Percentiles rank a stretch among this genome's conserved stretches.
These are phyloP conservation scores for Propsilocerus akamusi DNA, from an alignment of 1,140 invertebrate species.

Conservation along the genomic window DNA sequence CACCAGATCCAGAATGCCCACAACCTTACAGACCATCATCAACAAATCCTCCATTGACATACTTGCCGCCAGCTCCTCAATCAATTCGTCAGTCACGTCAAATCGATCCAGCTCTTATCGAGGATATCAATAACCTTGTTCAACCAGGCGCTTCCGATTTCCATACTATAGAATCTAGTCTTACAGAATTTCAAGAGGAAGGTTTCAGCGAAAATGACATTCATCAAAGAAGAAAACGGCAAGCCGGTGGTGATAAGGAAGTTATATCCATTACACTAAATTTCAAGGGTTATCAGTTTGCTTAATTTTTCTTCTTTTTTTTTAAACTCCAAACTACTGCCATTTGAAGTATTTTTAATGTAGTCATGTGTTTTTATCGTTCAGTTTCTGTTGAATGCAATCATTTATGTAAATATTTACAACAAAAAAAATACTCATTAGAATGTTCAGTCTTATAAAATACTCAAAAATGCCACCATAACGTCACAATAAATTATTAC, in stretches of 20 bases:
- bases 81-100: not conserved
- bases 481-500: too few species aligned
- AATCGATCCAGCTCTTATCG: not conserved
- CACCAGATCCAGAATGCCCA: constrained; percentile 26
- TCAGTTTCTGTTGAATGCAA: too few species aligned
- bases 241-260: not conserved
- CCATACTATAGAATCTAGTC: not conserved
- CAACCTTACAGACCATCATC: constrained; percentile 8
- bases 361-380: too few species aligned
- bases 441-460: too few species aligned
- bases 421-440: too few species aligned
- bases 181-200: not conserved
- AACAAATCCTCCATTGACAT: not conserved
- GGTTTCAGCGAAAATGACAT: not conserved
- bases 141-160: not conserved
- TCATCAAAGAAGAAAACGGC: not conserved
- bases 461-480: too few species aligned
- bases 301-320: too few species aligned
- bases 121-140: not conserved
- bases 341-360: too few species aligned
- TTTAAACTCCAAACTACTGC: too few species aligned
- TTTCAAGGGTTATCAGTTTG: constrained; percentile 1
- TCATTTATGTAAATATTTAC: too few species aligned
- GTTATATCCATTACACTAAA: not conserved
- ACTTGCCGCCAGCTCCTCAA: not conserved